Percentiles rank a stretch among this genome's conserved stretches.
Evolutionary conservation across 2,113 vertebrate species (phyloP).

Genomic region (Tapirus terrestris): DNA sequence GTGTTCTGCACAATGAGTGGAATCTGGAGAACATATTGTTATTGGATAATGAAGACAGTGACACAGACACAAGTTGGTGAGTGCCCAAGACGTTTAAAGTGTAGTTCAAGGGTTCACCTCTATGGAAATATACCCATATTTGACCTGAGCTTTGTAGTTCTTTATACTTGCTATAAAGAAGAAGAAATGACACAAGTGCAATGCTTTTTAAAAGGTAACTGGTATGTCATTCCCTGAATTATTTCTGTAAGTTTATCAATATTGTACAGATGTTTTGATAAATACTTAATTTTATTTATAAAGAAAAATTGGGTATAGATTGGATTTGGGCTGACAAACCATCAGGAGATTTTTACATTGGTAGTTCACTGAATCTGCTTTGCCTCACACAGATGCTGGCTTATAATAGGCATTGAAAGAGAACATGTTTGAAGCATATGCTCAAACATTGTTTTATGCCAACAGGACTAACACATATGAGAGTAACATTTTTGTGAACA

Average conservation of each 20-base stretch:
- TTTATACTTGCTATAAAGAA: background rate
- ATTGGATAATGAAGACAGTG: too few relatives aligned
- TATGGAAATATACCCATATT: background rate
- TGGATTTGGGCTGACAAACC: background rate
- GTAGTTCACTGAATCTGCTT: background rate
- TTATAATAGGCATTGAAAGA: background rate
- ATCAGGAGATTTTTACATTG: background rate
- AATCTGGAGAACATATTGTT: background rate
- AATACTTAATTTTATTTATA: background rate
- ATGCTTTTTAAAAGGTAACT: background rate
- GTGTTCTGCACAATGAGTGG: background rate
- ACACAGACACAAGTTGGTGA: background rate
- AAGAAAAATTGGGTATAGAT: background rate
- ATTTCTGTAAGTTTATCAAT: background rate
- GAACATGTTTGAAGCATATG: background rate
- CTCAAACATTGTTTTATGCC: background rate
- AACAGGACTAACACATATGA: background rate
- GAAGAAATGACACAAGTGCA: background rate
- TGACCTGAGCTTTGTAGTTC: background rate
- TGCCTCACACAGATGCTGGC: background rate
- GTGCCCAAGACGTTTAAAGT: background rate
- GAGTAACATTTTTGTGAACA: background rate
- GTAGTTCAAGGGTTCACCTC: background rate
- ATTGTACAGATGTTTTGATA: background rate
- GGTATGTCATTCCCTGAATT: background rate